Conservation (phyloP, 2,113 vertebrate species). For the Phyllostomus discolor region DNA sequence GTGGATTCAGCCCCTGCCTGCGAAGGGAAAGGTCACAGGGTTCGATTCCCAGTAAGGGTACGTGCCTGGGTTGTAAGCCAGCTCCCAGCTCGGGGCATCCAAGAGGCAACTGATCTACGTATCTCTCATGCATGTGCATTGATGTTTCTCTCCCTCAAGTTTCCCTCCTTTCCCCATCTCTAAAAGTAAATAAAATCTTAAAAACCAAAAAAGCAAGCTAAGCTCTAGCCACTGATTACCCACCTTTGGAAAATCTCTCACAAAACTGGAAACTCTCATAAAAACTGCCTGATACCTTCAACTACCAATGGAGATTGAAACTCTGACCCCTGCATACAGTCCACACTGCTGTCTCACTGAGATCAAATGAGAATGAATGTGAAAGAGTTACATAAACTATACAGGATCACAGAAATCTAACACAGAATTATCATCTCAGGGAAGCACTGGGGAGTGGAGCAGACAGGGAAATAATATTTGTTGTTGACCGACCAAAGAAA, state of each 20-base stretch:
- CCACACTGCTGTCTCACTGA: not conserved
- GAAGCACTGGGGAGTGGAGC: not conserved
- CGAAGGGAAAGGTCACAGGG: too few species aligned
- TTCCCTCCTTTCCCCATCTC: too few species aligned
- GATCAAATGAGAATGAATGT: not conserved
- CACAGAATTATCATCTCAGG: not conserved
- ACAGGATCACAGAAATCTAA: not conserved
- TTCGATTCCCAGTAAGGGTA: too few species aligned
- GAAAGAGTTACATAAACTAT: not conserved
- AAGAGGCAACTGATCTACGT: too few species aligned
- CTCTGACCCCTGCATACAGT: not conserved
- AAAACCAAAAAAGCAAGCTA: not conserved
- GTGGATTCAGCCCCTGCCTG: too few species aligned
- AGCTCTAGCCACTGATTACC: not conserved
- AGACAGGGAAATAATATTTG: not conserved
- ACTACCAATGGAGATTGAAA: not conserved
- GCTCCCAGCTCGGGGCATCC: too few species aligned
- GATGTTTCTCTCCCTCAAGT: too few species aligned
- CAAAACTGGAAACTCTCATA: not conserved
- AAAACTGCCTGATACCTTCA: not conserved
- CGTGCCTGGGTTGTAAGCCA: too few species aligned
- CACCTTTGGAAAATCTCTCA: not conserved
- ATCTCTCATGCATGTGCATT: too few species aligned
- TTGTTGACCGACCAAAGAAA: conserved; percentile 1
- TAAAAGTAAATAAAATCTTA: too few species aligned